Evolutionary conservation across 2,797 vertebrate genomes (phyloP), one percentile per base, ranked within the genome.

Genomic region (Sternotherus odoratus): DNA sequence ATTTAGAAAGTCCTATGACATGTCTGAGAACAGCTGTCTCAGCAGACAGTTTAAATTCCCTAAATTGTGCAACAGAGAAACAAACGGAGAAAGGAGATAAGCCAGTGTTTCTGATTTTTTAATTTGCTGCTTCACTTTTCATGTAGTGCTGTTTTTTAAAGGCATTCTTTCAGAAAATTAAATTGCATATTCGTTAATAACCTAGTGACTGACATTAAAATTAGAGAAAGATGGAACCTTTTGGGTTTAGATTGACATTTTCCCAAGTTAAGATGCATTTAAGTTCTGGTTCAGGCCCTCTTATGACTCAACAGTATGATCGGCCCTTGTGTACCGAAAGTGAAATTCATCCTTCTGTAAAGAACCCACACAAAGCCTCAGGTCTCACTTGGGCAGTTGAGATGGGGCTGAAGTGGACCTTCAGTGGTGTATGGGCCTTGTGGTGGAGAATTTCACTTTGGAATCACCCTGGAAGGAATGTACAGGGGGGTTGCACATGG

Each of bases 101-200:
- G 30, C 23, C 12, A 3, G 5, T 49, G 19, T 26, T 79, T 69
- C 30, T 87, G 69, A 23, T 66, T 43, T 94, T 85, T 77, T 86
- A 72, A 91, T 50, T 89, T 93, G 75, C 49, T 17, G 63, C 89
- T 91, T 95, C 28, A 54, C 90, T 93, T 93, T 74, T 87, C 83
- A 15, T 11, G 8, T 4, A 75, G 43, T 16, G 4, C 39, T 77
- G 12, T 46, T 82, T 36, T 91, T 91, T 92, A 69, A 91, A 81
- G 89, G 8, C 7, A 36, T 79, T 78, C 77, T 46, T 92, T 79
- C 24, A 77, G 83, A 94, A 97, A 95, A 95, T 90, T 56, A 49
- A 77, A 9, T 82, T 39, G 78, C 30, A 33, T 33, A 33, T 51
- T 49, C 87, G 95, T 78, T 66, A 92, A 89, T 79, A 87, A 85